phyloP scores from a whole-genome alignment of 2,113 vertebrate species.

The Anolis carolinensis region DNA sequence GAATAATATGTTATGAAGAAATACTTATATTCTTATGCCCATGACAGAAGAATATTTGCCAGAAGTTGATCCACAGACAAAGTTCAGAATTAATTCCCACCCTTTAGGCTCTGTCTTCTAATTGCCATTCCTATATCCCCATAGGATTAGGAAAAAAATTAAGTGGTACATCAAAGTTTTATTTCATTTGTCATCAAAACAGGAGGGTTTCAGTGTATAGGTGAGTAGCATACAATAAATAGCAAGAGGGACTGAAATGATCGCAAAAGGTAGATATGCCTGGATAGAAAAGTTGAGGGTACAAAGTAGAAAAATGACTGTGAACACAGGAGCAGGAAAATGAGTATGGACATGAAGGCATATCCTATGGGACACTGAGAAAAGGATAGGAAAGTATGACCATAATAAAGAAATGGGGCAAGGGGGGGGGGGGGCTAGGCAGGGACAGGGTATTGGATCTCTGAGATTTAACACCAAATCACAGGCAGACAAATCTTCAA shows the following conservation, averaged over 20 bases:
- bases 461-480: background rate
- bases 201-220: too few species aligned
- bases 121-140: background rate
- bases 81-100: background rate
- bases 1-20: background rate
- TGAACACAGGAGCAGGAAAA: background rate
- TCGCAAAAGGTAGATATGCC: too few species aligned
- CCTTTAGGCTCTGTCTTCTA: background rate
- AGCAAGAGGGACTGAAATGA: too few species aligned
- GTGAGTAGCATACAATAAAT: too few species aligned
- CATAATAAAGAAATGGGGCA: too few species aligned
- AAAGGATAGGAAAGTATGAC: background rate
- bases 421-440: background rate
- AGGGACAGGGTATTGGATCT: too few species aligned
- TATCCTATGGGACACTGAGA: background rate
- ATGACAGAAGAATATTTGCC: background rate
- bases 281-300: background rate
- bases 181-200: background rate
- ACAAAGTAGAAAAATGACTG: background rate
- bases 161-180: background rate
- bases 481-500: background rate
- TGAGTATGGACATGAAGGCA: background rate
- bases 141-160: background rate
- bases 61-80: background rate
- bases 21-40: background rate